Evolutionary conservation across 2,113 vertebrate species (phyloP).

Genomic region (Poeciliopsis turrubarensis): DNA sequence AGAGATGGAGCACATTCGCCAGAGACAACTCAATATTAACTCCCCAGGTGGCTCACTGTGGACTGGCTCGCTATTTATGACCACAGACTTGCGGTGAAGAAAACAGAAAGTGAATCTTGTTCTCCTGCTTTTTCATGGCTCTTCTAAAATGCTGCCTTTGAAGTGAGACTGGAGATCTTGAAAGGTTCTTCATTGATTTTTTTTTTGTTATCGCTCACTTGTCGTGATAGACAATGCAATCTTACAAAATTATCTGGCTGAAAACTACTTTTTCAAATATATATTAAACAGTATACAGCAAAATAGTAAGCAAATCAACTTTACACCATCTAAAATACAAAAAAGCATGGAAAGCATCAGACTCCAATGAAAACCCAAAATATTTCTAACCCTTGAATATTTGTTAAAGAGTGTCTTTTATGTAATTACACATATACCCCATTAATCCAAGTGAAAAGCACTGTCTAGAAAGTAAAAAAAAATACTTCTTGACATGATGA

Average conservation of each 20-base stretch:
- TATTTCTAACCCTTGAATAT: no score
- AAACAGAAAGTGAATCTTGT: constrained; percentile 18
- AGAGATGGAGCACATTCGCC: constrained; percentile 45
- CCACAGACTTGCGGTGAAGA: background rate
- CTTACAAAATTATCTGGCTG: background rate
- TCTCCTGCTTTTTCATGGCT: background rate
- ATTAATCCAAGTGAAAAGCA: no score
- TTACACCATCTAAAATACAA: background rate
- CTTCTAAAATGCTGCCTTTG: constrained; percentile 11
- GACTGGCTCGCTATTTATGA: constrained; percentile 34
- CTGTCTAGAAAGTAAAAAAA: no score
- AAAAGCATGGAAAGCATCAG: background rate
- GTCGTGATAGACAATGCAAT: background rate
- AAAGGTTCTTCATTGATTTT: constrained; percentile 14
- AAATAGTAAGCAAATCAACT: background rate
- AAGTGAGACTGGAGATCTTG: constrained; percentile 3
- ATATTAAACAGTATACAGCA: background rate
- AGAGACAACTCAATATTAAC: constrained; percentile 41
- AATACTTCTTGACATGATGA: no score
- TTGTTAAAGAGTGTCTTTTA: background rate
- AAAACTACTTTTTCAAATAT: background rate
- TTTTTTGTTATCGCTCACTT: background rate
- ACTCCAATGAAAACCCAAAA: no score
- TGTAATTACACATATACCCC: no score
- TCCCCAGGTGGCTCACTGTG: constrained; percentile 21